Evolutionary conservation across 1,140 invertebrate species (phyloP).

Genomic region (Mercenaria mercenaria): DNA sequence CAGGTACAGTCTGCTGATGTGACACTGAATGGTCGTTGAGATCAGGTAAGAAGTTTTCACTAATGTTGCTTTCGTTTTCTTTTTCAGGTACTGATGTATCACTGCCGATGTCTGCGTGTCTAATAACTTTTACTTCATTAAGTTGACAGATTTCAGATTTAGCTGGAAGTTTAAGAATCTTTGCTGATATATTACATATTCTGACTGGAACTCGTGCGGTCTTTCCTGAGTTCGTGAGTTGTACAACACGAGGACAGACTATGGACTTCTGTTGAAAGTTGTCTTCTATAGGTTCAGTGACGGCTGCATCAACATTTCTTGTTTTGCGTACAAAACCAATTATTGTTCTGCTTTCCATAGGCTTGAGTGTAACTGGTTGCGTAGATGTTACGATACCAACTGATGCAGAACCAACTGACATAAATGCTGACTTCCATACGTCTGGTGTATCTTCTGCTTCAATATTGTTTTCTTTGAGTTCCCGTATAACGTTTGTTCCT

Average conservation of each 20-base stretch:
- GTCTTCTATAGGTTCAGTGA: slow-evolving; percentile 14
- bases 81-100: not conserved
- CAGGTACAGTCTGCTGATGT: not conserved
- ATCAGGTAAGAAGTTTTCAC: not conserved
- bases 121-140: slow-evolving; percentile 8
- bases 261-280: not conserved
- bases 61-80: not conserved
- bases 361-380: not conserved
- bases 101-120: not conserved
- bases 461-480: not conserved
- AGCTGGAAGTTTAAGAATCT: not conserved
- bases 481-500: slow-evolving; percentile 17
- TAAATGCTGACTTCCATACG: not conserved
- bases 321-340: slow-evolving; percentile 15
- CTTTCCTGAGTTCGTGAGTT: not conserved
- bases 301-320: not conserved
- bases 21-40: not conserved
- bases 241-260: slow-evolving; percentile 22
- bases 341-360: not conserved
- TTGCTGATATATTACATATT: slow-evolving; percentile 10
- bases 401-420: not conserved
- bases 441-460: slow-evolving; percentile 14
- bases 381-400: slow-evolving; percentile 10
- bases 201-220: not conserved
- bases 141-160: slow-evolving; percentile 30